Base-by-base conservation (phyloP, 1,140 invertebrate genomes). In the Sinonovacula constricta region DNA sequence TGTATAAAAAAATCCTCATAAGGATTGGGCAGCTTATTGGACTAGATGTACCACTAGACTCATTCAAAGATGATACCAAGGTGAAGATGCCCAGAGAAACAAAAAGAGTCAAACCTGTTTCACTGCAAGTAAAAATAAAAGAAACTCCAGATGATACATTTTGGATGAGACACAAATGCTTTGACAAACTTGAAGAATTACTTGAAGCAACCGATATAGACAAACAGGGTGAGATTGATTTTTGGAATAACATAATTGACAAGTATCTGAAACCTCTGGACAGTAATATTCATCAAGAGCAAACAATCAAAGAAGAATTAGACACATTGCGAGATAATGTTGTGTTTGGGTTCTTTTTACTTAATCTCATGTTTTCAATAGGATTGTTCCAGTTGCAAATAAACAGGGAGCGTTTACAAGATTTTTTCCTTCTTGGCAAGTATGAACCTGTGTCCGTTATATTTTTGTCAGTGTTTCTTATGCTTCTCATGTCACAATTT, bases 401-500 rank as follows among this genome's bases (percentile, higher is more conserved):
- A 0, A 82, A 82, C 28, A 51, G 81, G 30, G 75, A 81, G 1
- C 36, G 65, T 31, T 22, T 87, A 2, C 62, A 36, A 3, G 39
- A 69, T 0, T 54, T 45, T 0, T 82, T 79, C 49, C 51, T 82
- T 24, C 18, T 79, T 12, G 57, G 65, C 7, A 33, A 79, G 60
- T 74, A 81, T 45, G 66, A 81, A 53, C 75, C 60, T 0, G 53
- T 82, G 1, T 82, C 74, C 14, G 45, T 82, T 14, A 30, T 78
- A 3, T 85, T 92, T 26, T 80, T 91, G 0, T 86, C 89, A 67
- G 86, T 91, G 49, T 92, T 92, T 81, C 85, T 86, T 22, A 30
- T 90, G 0, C 84, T 91, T 31, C 72, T 92, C 24, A 63, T 91
- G 15, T 79, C 91, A 15, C 92, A 92, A 79, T 88, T 92, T 75